phyloP scores from a whole-genome alignment of 2,113 vertebrate species.

The Todiramphus saurophagus region DNA sequence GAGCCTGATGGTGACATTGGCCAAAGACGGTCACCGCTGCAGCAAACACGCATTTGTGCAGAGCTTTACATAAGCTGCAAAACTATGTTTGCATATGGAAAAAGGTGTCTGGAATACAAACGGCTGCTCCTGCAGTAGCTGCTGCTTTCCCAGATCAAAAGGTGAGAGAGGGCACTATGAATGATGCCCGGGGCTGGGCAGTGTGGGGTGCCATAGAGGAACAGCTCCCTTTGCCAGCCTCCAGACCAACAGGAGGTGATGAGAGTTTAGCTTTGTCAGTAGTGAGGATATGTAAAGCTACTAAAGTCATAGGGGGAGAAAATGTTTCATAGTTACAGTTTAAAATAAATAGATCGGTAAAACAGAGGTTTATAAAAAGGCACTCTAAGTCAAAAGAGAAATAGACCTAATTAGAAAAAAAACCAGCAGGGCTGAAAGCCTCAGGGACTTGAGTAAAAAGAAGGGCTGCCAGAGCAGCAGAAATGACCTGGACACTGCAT shows the following conservation, averaged over 20 bases:
- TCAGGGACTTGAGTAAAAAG: not conserved
- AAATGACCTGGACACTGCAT: not conserved
- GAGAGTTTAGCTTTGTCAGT: not conserved
- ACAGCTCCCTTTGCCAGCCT: not conserved
- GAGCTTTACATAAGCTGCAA: not conserved
- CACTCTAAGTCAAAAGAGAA: not conserved
- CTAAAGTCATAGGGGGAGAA: fast-evolving
- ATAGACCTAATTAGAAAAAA: not conserved
- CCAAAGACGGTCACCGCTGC: fast-evolving
- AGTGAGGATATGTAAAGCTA: not conserved
- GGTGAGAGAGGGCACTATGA: not conserved
- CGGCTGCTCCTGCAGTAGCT: not conserved
- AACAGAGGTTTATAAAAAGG: not conserved
- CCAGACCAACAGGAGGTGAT: not conserved
- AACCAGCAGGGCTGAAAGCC: not conserved
- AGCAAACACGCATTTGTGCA: fast-evolving
- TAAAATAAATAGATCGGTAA: not conserved
- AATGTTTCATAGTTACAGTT: not conserved
- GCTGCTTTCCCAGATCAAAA: not conserved
- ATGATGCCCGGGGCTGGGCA: not conserved
- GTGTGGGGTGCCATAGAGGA: fast-evolving
- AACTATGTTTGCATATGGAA: not conserved
- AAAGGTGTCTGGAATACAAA: not conserved
- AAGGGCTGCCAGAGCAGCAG: not conserved
- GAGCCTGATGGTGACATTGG: not conserved